phyloP scores from a whole-genome alignment of 2,888 invertebrate genomes.

The Oasisia sp. region DNA sequence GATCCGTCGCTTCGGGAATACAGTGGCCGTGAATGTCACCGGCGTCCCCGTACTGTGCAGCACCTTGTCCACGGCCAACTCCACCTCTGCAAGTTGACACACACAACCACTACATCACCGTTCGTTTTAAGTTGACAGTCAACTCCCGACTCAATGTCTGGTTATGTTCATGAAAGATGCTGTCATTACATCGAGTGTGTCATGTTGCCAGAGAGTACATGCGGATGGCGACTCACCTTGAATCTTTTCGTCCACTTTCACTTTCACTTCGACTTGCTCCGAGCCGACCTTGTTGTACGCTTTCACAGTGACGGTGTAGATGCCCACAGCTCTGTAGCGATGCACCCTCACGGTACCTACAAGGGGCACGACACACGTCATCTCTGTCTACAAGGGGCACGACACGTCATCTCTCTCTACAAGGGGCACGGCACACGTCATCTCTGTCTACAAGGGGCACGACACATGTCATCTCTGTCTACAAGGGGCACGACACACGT shows the following conservation, averaged over 20 bases:
- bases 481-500: background rate
- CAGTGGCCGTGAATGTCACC: conserved; percentile 35
- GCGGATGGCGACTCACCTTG: conserved; percentile 44
- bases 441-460: too few species aligned
- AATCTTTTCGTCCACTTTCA: conserved; percentile 48
- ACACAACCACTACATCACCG: background rate
- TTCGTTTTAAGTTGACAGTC: background rate
- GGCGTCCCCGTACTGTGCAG: background rate
- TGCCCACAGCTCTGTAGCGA: conserved; percentile 47
- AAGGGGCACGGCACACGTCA: background rate
- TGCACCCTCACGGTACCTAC: conserved; percentile 45
- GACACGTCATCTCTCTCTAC: conserved; percentile 32
- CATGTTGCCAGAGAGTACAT: background rate
- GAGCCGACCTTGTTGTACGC: conserved; percentile 54
- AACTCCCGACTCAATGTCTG: too few species aligned
- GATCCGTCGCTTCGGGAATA: background rate
- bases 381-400: background rate
- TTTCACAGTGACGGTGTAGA: conserved; percentile 50
- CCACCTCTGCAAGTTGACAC: background rate
- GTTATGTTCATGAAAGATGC: too few species aligned
- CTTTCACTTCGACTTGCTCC: conserved; percentile 40
- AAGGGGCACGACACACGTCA: background rate
- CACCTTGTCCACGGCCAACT: background rate
- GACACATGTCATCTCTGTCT: too few species aligned
- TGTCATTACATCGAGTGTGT: background rate